Percentiles rank a stretch among this genome's conserved stretches.
phyloP scores from a whole-genome alignment of 2,888 invertebrate species.

The Danaus chrysippus region DNA sequence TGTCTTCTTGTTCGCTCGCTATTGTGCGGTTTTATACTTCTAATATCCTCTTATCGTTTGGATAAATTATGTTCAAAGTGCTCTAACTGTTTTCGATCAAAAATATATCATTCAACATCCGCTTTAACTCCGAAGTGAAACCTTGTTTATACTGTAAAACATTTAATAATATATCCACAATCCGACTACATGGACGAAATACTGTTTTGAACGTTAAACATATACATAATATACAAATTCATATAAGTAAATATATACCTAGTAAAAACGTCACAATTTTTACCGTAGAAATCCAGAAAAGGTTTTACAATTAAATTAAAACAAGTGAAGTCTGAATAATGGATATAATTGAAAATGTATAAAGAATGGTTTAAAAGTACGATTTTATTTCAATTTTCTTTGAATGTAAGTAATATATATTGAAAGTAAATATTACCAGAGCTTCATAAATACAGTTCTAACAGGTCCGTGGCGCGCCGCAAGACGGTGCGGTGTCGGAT shows the following conservation, averaged over 20 bases:
- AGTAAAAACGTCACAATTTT: too few species aligned
- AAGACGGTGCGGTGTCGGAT: constrained; percentile 17
- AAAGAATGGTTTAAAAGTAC: too few species aligned
- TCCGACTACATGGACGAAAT: too few species aligned
- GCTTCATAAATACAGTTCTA: constrained; percentile 6
- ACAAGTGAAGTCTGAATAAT: too few species aligned
- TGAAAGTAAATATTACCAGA: not conserved
- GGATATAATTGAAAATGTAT: too few species aligned
- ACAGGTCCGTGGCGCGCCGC: constrained; percentile 9
- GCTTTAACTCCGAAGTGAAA: not conserved
- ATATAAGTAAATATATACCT: not conserved
- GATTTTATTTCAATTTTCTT: too few species aligned
- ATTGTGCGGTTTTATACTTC: constrained; percentile 30
- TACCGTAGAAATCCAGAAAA: too few species aligned
- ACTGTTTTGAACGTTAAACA: not conserved
- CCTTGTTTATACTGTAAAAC: not conserved
- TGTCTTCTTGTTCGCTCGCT: constrained; percentile 41
- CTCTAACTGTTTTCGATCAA: constrained; percentile 16
- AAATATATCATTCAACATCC: constrained; percentile 23
- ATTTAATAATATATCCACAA: too few species aligned
- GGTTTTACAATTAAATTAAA: too few species aligned
- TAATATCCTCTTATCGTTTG: constrained; percentile 34
- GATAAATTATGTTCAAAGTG: constrained; percentile 34
- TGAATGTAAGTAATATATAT: too few species aligned
- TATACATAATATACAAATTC: not conserved